Percentiles rank a stretch among this genome's conserved stretches.
phyloP scores from a whole-genome alignment of 2,113 vertebrate species.

The Charina bottae region DNA sequence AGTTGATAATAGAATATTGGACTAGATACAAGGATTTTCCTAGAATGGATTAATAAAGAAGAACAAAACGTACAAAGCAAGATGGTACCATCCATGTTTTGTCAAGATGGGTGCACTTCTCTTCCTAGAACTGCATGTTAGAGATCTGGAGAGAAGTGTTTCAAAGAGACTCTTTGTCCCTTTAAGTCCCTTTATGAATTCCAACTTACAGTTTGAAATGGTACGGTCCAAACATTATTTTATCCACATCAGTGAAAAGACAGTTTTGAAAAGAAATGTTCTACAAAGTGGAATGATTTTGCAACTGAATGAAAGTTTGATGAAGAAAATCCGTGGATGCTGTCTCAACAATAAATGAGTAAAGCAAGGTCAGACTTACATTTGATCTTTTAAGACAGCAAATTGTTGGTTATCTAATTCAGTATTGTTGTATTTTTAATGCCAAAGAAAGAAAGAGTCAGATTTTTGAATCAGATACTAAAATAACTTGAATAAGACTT shows the following conservation, averaged over 20 bases:
- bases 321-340: not conserved
- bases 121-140: not conserved
- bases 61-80: not conserved
- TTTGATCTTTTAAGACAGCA: not conserved
- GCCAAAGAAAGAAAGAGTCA: not conserved
- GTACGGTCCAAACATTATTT: not conserved
- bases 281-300: not conserved
- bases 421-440: not conserved
- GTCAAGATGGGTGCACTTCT: not conserved
- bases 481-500: not conserved
- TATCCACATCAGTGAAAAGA: not conserved
- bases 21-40: too few relatives aligned
- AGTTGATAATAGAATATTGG: not conserved
- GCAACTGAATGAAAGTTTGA: not conserved
- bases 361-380: not conserved
- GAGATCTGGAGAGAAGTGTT: not conserved
- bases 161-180: too few relatives aligned
- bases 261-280: not conserved
- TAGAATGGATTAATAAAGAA: not conserved
- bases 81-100: not conserved
- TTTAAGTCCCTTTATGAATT: not conserved
- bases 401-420: not conserved
- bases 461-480: not conserved
- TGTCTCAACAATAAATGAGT: not conserved
- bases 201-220: not conserved